These are phyloP conservation scores for Raja brachyura DNA, from an alignment of 2,113 vertebrate species.

Conservation along the genomic window DNA sequence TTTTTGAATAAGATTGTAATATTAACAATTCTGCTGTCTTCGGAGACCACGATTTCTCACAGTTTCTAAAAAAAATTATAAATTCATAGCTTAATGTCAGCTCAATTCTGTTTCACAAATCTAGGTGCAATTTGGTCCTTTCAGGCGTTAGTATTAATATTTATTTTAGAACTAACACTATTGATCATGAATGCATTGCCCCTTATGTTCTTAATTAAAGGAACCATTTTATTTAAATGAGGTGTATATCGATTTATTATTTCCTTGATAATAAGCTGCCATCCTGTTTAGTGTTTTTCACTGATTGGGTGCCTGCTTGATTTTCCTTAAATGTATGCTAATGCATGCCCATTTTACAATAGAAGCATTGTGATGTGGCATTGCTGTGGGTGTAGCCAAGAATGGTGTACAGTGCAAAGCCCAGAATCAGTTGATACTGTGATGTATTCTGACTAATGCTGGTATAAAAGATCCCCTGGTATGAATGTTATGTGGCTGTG, in stretches of 20 bases:
- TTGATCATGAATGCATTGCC: no score
- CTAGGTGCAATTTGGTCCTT: no score
- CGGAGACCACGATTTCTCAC: background rate
- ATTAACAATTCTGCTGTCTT: no score
- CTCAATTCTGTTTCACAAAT: background rate
- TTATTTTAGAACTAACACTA: no score
- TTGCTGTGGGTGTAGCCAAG: background rate
- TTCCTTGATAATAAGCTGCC: background rate
- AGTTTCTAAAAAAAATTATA: background rate
- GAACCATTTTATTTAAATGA: background rate
- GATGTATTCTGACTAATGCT: background rate
- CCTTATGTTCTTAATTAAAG: background rate
- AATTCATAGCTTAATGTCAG: background rate
- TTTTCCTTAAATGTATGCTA: background rate
- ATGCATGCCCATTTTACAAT: background rate
- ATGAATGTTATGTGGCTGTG: background rate
- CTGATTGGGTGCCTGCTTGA: background rate
- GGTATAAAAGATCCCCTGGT: background rate
- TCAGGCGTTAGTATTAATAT: no score
- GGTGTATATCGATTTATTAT: background rate
- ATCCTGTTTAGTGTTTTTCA: background rate
- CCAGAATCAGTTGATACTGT: background rate
- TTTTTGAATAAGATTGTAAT: no score
- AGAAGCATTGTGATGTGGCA: background rate
- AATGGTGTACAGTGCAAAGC: background rate